Conservation (phyloP, 2,797 vertebrate genomes). For the Pangasius larnaudii region DNA sequence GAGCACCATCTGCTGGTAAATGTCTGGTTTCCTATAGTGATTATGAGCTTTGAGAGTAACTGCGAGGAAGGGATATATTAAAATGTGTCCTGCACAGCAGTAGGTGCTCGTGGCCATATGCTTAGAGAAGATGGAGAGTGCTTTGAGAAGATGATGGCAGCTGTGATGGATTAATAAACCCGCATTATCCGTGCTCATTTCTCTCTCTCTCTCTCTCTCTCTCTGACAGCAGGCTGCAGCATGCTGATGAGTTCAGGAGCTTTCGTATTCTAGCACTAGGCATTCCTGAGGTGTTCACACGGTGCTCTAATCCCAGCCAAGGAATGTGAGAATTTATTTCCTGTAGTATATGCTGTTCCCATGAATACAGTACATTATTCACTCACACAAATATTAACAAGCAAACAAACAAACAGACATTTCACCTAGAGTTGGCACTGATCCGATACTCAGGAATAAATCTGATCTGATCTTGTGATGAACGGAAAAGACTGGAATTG, state of each 20-base stretch:
- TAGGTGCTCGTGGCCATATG: slow-evolving; percentile 9
- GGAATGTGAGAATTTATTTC: background rate
- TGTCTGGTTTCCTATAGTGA: background rate
- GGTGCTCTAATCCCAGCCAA: background rate
- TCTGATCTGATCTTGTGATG: background rate
- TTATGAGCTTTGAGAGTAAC: background rate
- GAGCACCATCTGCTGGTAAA: slow-evolving; percentile 37
- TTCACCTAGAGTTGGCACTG: background rate
- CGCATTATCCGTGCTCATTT: background rate
- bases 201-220: background rate
- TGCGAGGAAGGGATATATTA: background rate
- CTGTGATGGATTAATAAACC: slow-evolving; percentile 39
- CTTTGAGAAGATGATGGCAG: slow-evolving; percentile 17
- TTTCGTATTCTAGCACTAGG: background rate
- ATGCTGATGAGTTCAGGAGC: background rate
- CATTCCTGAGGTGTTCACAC: slow-evolving; percentile 2
- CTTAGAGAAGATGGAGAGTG: background rate
- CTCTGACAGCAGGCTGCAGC: slow-evolving; percentile 2
- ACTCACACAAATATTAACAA: background rate
- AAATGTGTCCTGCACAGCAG: slow-evolving; percentile 7
- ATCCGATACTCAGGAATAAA: background rate
- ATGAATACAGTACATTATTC: background rate
- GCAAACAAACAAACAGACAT: background rate
- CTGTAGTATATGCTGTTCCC: background rate
- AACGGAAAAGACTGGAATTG: no score